Conservation (phyloP, 2,113 vertebrate genomes). For the Agapornis roseicollis region DNA sequence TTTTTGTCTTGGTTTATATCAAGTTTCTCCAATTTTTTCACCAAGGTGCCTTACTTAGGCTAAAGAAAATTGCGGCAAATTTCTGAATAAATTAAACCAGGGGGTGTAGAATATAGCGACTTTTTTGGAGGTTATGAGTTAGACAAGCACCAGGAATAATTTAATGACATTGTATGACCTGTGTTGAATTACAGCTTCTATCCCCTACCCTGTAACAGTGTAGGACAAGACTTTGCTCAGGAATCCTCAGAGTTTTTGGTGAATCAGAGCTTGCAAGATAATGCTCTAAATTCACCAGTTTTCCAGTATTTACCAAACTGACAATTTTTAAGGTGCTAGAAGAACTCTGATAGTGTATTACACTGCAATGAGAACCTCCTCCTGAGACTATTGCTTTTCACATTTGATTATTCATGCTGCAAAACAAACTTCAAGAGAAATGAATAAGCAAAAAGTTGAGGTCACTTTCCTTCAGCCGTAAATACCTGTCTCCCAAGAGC, state of each 20-base stretch:
- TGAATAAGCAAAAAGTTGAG: neutral
- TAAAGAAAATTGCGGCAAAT: neutral
- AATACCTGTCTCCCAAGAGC: neutral
- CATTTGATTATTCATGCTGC: neutral
- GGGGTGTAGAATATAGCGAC: neutral
- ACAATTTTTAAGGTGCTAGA: neutral
- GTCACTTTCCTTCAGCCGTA: neutral
- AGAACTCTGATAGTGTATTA: neutral
- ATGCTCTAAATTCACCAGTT: neutral
- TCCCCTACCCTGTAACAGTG: neutral
- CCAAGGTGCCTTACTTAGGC: neutral
- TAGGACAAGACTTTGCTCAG: neutral
- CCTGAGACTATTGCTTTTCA: neutral
- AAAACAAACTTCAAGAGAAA: neutral
- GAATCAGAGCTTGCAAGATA: neutral
- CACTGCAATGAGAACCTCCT: neutral
- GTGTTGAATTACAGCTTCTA: neutral
- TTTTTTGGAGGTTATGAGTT: neutral
- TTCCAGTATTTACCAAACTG: neutral
- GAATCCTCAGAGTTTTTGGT: neutral
- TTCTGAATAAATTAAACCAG: neutral
- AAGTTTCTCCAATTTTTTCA: neutral
- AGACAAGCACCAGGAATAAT: neutral
- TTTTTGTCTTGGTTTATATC: neutral
- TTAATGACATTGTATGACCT: neutral